Conservation (phyloP, 2,113 vertebrate species). For the Fulmarus glacialis region DNA sequence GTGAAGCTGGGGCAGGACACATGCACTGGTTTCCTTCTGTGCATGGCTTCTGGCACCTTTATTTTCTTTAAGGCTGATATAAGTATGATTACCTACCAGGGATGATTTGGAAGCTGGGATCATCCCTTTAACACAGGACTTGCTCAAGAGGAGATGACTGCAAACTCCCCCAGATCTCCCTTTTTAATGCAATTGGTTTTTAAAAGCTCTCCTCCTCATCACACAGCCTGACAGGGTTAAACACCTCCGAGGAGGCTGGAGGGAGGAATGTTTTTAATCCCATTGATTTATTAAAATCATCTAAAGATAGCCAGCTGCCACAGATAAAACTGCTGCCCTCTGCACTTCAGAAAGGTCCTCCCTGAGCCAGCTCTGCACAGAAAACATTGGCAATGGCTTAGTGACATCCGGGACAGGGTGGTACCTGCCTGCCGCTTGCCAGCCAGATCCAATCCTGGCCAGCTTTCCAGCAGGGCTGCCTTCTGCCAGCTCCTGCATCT, state of each 20-base stretch:
- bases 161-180: background rate
- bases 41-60: background rate
- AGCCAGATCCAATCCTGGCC: background rate
- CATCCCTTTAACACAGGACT: background rate
- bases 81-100: background rate
- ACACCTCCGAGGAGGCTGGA: background rate
- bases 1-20: background rate
- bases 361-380: background rate
- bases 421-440: background rate
- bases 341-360: slow-evolving; percentile 17
- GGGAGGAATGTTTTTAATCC: slow-evolving; percentile 68
- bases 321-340: slow-evolving; percentile 66
- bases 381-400: background rate
- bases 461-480: background rate
- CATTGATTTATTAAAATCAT: slow-evolving; percentile 70
- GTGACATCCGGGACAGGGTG: background rate
- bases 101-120: background rate
- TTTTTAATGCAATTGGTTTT: background rate
- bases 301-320: slow-evolving; percentile 68
- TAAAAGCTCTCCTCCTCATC: slow-evolving; percentile 19
- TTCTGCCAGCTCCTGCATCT: background rate
- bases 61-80: background rate
- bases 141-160: background rate
- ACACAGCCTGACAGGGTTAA: background rate
- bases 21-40: background rate